Percentiles rank a stretch among this genome's conserved stretches.
These are phyloP conservation scores for Electrophaes corylata DNA, from an alignment of 2,888 invertebrate species.

Conservation along the genomic window DNA sequence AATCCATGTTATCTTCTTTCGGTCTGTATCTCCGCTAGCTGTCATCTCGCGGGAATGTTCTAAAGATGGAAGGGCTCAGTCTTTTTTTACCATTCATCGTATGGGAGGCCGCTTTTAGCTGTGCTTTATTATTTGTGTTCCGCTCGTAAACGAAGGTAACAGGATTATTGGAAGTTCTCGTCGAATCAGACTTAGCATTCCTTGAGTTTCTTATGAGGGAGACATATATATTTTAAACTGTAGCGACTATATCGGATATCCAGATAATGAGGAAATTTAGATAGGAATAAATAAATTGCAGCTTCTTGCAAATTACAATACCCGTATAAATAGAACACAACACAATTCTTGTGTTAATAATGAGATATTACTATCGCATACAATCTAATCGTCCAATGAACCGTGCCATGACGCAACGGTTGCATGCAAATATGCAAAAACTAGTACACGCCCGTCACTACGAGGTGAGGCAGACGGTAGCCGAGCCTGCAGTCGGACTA, in stretches of 20 bases:
- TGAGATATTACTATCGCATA: constrained; percentile 13
- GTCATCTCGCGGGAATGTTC: constrained; percentile 30
- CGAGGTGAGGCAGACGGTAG: no score
- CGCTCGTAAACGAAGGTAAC: constrained; percentile 22
- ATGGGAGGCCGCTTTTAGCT: constrained; percentile 38
- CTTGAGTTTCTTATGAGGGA: neutral
- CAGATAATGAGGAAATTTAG: neutral
- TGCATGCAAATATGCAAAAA: constrained; percentile 25
- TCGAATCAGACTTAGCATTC: constrained; percentile 30
- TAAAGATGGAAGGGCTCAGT: constrained; percentile 13
- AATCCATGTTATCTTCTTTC: constrained; percentile 17
- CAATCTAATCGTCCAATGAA: constrained; percentile 31
- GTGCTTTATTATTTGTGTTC: constrained; percentile 44
- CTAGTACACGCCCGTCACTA: constrained; percentile 15
- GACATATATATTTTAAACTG: neutral
- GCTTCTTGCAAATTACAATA: neutral
- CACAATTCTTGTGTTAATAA: neutral
- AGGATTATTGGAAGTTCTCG: constrained; percentile 31
- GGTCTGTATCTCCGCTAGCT: constrained; percentile 29
- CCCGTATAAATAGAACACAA: no score
- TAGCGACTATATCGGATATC: neutral
- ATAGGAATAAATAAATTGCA: neutral
- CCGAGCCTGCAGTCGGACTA: neutral
- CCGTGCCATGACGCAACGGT: constrained; percentile 22
- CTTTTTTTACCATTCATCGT: constrained; percentile 26